Evolutionary conservation across 1,140 invertebrate species (phyloP).

Genomic region (Ceratosolen fusciceps): DNA sequence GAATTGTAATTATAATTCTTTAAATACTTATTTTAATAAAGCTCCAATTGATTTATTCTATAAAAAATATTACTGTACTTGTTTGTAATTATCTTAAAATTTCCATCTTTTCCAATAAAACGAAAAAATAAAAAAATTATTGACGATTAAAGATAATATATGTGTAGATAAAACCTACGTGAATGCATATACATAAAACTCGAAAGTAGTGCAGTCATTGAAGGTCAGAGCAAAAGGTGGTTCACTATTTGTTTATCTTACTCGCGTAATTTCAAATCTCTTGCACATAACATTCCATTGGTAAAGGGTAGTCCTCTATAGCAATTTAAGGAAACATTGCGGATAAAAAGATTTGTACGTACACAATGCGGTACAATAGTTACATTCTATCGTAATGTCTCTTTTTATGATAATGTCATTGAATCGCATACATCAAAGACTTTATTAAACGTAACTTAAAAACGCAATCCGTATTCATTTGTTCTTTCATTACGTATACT

Average conservation of each 20-base stretch:
- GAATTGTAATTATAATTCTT: no score
- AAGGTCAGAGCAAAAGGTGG: not conserved
- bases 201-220: not conserved
- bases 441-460: constrained; percentile 15
- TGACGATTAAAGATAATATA: no score
- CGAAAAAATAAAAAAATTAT: not conserved
- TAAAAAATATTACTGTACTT: no score
- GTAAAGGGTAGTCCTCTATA: not conserved
- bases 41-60: no score
- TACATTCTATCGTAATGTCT: not conserved
- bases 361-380: not conserved
- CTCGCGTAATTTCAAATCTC: constrained; percentile 11
- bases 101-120: not conserved
- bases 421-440: not conserved
- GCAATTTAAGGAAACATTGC: not conserved
- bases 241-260: not conserved
- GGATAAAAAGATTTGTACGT: constrained; percentile 18
- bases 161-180: not conserved
- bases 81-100: not conserved
- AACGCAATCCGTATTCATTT: no score
- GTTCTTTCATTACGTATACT: no score
- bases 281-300: constrained; percentile 18
- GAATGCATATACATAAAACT: not conserved
- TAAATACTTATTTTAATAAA: no score
- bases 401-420: not conserved